Conservation (phyloP, 2,888 invertebrate genomes). For the Leucophenga montana region DNA sequence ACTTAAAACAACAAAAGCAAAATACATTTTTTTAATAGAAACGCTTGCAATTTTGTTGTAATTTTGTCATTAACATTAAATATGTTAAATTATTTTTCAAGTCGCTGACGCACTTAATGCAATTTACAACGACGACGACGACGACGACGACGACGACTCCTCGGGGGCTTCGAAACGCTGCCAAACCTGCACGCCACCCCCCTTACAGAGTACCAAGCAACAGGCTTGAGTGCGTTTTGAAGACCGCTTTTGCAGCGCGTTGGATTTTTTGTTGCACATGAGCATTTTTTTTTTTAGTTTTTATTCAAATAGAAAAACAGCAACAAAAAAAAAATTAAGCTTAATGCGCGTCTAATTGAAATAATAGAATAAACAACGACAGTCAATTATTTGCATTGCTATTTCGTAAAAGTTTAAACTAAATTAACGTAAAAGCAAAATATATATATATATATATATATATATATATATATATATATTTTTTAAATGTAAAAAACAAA, state of each 20-base stretch:
- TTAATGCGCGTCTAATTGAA: slow-evolving; percentile 62
- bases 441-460: too few species aligned
- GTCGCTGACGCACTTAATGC: slow-evolving; percentile 65
- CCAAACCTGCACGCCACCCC: too few species aligned
- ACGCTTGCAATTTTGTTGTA: slow-evolving; percentile 36
- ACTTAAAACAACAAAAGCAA: slow-evolving; percentile 1
- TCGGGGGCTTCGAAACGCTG: too few species aligned
- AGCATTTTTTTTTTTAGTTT: slow-evolving; percentile 1
- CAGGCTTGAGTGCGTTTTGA: neutral
- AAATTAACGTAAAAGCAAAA: slow-evolving; percentile 9
- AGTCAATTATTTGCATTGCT: slow-evolving; percentile 1
- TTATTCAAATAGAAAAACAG: slow-evolving; percentile 42
- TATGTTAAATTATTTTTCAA: slow-evolving; percentile 69
- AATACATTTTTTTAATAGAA: slow-evolving; percentile 12
- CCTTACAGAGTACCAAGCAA: neutral
- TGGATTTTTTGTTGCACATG: neutral
- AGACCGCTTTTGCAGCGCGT: slow-evolving; percentile 4
- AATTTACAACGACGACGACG: neutral
- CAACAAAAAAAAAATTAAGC: slow-evolving; percentile 60
- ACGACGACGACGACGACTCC: neutral
- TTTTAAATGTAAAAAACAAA: neutral
- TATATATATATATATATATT: too few species aligned
- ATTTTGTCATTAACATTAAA: slow-evolving; percentile 69
- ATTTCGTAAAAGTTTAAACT: slow-evolving; percentile 19
- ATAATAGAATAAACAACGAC: slow-evolving; percentile 63